phyloP scores from a whole-genome alignment of 2,113 vertebrate genomes.

The Pterocles orientalis region DNA sequence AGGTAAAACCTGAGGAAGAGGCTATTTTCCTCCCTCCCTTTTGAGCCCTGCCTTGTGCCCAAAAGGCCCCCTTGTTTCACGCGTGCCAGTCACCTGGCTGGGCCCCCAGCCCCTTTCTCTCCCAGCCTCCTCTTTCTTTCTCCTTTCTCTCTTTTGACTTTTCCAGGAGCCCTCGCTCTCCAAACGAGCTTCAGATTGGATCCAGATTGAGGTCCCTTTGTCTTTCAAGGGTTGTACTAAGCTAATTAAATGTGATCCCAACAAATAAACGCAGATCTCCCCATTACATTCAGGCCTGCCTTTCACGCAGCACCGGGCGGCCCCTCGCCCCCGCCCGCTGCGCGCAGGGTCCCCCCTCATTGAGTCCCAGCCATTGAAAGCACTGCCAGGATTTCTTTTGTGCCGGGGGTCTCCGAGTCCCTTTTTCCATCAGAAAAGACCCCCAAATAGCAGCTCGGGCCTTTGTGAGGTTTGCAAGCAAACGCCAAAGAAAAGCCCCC shows the following conservation, averaged over 20 bases:
- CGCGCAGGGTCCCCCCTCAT: slow-evolving; percentile 76
- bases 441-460: slow-evolving; percentile 79
- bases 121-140: slow-evolving; percentile 76
- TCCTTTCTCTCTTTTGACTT: slow-evolving; percentile 81
- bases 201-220: slow-evolving; percentile 82
- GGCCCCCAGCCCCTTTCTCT: slow-evolving; percentile 58
- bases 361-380: slow-evolving; percentile 84
- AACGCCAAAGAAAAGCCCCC: slow-evolving; percentile 74
- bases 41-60: slow-evolving; percentile 78
- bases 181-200: slow-evolving; percentile 81
- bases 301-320: slow-evolving; percentile 74
- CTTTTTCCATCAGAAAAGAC: slow-evolving; percentile 79
- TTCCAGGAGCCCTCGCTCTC: slow-evolving; percentile 75
- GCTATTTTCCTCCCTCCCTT: slow-evolving; percentile 77
- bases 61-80: slow-evolving; percentile 82
- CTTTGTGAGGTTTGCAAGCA: slow-evolving; percentile 78
- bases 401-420: slow-evolving; percentile 77
- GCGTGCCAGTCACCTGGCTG: slow-evolving; percentile 89
- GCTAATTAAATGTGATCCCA: slow-evolving; percentile 90
- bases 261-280: slow-evolving; percentile 79
- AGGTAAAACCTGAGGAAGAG: slow-evolving; percentile 80
- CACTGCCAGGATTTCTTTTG: slow-evolving; percentile 85
- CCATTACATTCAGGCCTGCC: slow-evolving; percentile 78
- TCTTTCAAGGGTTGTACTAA: slow-evolving; percentile 78
- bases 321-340: slow-evolving; percentile 55